Percentiles rank a stretch among this genome's conserved stretches.
Evolutionary conservation across 2,888 invertebrate genomes (phyloP).

Genomic region (Polietes domitor): DNA sequence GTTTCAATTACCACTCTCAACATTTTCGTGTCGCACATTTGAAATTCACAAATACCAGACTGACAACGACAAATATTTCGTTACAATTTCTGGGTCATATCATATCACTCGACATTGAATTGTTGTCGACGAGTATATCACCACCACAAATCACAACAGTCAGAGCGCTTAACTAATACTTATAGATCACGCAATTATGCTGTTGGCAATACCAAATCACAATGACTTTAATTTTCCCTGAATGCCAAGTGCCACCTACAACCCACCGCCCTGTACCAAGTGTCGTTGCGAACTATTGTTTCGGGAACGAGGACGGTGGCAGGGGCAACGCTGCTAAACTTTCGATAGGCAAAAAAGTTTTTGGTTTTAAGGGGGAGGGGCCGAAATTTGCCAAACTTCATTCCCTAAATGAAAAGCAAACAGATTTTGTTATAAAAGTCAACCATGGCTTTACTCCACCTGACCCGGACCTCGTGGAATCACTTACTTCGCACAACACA

Average conservation of each 20-base stretch:
- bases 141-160: not conserved
- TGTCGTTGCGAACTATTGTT: too few relatives aligned
- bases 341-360: not conserved
- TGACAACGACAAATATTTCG: too few relatives aligned
- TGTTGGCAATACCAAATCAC: not conserved
- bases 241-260: too few relatives aligned
- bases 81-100: too few relatives aligned
- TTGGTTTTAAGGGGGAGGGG: not conserved
- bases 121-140: not conserved
- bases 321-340: not conserved
- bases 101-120: too few relatives aligned
- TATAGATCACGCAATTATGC: not conserved
- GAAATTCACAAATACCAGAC: too few relatives aligned
- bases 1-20: too few relatives aligned
- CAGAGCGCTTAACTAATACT: not conserved
- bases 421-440: conserved; percentile 19
- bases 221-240: not conserved
- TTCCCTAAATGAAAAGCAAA: not conserved
- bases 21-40: too few relatives aligned
- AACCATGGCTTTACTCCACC: not conserved
- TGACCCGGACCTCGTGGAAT: not conserved
- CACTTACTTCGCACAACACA: conserved; percentile 5
- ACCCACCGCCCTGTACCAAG: too few relatives aligned
- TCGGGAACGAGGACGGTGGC: too few relatives aligned
- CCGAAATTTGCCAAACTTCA: not conserved